These are phyloP conservation scores for Nyctibius bracteatus DNA, from an alignment of 2,113 vertebrate genomes.

Conservation along the genomic window DNA sequence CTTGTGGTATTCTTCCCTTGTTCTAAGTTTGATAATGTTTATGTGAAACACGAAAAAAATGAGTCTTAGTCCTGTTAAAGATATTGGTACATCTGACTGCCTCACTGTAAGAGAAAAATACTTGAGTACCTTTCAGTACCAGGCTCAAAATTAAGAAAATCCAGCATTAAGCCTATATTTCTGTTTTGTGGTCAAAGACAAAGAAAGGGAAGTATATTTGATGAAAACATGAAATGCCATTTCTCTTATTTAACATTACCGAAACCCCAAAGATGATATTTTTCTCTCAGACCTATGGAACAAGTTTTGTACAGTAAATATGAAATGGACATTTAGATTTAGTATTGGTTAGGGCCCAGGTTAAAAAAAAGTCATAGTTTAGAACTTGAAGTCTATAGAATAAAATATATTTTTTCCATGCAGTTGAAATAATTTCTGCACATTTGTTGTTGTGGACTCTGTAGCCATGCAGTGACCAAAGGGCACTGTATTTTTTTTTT, in stretches of 20 bases:
- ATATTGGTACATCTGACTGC: neutral
- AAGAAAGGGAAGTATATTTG: neutral
- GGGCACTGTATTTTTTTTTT: neutral
- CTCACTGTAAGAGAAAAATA: neutral
- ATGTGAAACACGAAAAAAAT: neutral
- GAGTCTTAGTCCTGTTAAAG: neutral
- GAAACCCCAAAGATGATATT: neutral
- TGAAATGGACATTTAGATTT: neutral
- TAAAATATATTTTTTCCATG: neutral
- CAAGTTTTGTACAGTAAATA: neutral
- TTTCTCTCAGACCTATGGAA: neutral
- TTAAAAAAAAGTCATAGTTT: neutral
- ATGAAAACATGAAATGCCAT: neutral
- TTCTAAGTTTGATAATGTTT: neutral
- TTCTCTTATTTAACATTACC: neutral
- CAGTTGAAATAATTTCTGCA: neutral
- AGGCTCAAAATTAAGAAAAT: neutral
- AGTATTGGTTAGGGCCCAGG: neutral
- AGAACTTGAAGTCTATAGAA: neutral
- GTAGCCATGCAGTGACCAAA: neutral
- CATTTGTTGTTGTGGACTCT: neutral
- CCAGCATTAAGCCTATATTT: neutral
- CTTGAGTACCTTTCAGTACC: neutral
- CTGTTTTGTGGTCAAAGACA: neutral
- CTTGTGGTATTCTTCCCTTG: neutral